These are phyloP conservation scores for Heliconius congener DNA, from an alignment of 1,140 invertebrate genomes.

Conservation along the genomic window DNA sequence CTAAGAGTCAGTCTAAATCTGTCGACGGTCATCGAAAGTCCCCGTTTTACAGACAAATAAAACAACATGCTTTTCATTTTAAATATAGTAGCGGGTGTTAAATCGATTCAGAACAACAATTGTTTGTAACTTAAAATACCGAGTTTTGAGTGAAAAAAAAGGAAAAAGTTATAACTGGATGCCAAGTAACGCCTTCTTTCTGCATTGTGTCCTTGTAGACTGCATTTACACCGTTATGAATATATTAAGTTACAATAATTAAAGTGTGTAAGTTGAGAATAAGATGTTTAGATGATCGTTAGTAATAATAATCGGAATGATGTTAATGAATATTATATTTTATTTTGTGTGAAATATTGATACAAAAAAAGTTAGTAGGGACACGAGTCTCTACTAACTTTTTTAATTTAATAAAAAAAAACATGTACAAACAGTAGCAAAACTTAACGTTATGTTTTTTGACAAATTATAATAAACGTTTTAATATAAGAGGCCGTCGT, in stretches of 20 bases:
- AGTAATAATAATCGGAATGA: too few species aligned
- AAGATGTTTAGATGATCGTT: too few species aligned
- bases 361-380: too few species aligned
- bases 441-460: too few species aligned
- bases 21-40: background rate
- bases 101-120: constrained; percentile 39
- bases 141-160: constrained; percentile 46
- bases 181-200: constrained; percentile 47
- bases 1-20: background rate
- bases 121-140: constrained; percentile 38
- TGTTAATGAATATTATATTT: too few species aligned
- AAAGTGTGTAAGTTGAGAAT: too few species aligned
- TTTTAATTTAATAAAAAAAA: too few species aligned
- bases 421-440: too few species aligned
- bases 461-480: too few species aligned
- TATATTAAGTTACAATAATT: background rate
- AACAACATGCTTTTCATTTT: constrained; percentile 35
- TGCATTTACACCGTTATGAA: constrained; percentile 40
- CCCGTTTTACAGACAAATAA: constrained; percentile 27
- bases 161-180: constrained; percentile 50
- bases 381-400: too few species aligned
- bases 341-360: too few species aligned
- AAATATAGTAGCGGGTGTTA: constrained; percentile 27
- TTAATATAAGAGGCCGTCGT: too few species aligned
- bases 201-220: constrained; percentile 43